Percentiles rank a stretch among this genome's conserved stretches.
These are phyloP conservation scores for Temnothorax unifasciatus DNA, from an alignment of 2,888 invertebrate genomes.

Conservation along the genomic window DNA sequence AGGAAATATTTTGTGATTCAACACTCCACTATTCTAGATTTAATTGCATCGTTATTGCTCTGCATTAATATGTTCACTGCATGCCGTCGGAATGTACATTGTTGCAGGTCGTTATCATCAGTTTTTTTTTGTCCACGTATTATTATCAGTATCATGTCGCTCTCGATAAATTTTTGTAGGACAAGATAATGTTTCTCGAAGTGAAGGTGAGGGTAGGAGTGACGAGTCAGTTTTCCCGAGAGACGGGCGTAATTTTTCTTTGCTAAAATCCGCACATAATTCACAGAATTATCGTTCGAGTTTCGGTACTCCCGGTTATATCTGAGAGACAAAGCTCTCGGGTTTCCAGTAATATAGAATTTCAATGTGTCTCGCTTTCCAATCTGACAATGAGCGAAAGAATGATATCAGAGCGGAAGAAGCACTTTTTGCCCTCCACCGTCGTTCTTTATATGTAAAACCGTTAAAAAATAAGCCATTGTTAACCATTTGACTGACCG, in stretches of 20 bases:
- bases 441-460: slow-evolving; percentile 42
- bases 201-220: slow-evolving; percentile 56
- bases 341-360: background rate
- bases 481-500: slow-evolving; percentile 75
- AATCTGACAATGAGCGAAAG: background rate
- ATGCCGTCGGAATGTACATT: slow-evolving; percentile 36
- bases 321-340: background rate
- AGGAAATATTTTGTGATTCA: background rate
- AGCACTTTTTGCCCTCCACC: slow-evolving; percentile 52
- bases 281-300: background rate
- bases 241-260: slow-evolving; percentile 12
- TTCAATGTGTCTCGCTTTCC: background rate
- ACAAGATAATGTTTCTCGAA: slow-evolving; percentile 33
- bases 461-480: slow-evolving; percentile 56
- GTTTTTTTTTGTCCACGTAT: slow-evolving; percentile 18
- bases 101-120: slow-evolving; percentile 22
- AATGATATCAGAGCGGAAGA: background rate
- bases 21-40: background rate
- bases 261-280: background rate
- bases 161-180: slow-evolving; percentile 11
- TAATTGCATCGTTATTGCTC: slow-evolving; percentile 24
- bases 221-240: slow-evolving; percentile 17
- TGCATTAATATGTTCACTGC: slow-evolving; percentile 34
- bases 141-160: slow-evolving; percentile 23
- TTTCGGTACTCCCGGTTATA: background rate